These are phyloP conservation scores for Xyrichtys novacula DNA, from an alignment of 2,797 vertebrate genomes.

Conservation along the genomic window DNA sequence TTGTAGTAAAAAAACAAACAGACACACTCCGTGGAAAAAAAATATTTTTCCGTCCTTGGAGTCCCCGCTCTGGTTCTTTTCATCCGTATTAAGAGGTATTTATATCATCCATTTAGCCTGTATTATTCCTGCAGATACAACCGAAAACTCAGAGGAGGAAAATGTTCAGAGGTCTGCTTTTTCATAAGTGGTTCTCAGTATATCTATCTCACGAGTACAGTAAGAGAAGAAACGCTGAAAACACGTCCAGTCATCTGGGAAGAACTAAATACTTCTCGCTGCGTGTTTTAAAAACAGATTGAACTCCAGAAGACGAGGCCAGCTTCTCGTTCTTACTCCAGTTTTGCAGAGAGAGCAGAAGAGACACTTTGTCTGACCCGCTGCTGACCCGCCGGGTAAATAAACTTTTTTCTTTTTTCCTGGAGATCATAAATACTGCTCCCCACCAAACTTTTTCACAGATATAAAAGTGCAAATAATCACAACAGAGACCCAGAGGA, in stretches of 20 bases:
- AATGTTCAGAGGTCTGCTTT: too few species aligned
- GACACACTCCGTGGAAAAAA: too few species aligned
- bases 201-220: too few species aligned
- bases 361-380: constrained; percentile 14
- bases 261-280: neutral
- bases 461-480: constrained; percentile 22
- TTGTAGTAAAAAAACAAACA: too few species aligned
- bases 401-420: constrained; percentile 12
- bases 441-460: constrained; percentile 30
- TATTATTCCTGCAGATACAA: too few species aligned
- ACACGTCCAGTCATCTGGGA: neutral
- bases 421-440: constrained; percentile 20
- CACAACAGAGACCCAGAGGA: neutral
- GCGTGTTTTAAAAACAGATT: constrained; percentile 12
- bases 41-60: too few species aligned
- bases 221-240: neutral
- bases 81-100: too few species aligned
- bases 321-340: constrained; percentile 15
- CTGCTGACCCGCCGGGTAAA: constrained; percentile 23
- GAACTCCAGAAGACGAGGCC: constrained; percentile 9
- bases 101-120: too few species aligned
- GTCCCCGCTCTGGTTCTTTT: too few species aligned
- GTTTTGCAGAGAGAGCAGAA: constrained; percentile 9
- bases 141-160: too few species aligned
- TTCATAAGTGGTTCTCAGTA: too few species aligned